Base-by-base conservation (phyloP, 2,113 vertebrate genomes). In the Microcebus ravelobensis region DNA sequence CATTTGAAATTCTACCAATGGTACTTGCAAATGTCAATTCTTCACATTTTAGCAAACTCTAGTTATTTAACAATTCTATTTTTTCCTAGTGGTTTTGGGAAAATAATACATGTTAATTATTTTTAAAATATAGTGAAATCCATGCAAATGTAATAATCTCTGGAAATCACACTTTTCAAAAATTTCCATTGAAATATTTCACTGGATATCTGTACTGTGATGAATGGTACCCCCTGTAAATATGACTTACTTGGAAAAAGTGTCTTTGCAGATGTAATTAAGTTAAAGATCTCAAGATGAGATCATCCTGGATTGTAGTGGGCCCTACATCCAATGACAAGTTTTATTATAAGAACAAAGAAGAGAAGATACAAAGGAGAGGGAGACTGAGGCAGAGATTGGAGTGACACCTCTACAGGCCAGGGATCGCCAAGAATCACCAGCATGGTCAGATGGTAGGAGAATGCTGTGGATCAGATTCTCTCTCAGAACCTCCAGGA, bases 21-120 rank as follows among this genome's bases (percentile, higher is more conserved):
- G 34, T n/a, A 48, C 39, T 70, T 74, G 45, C 91, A 93, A 94
- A 84, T 92, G 34, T 70, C 36, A 93, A 9, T 74, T 77, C 34
- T 31, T 76, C 50, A 77, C 20, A 57, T 63, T 23, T 50, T 15
- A 92, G 65, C 45, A 80, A 96, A 63, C 36, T 25, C 31, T 77
- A 73, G 34, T 25, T 71, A 77, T 73, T 77, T 57, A 86, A 76
- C 50, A 87, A 67, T 89, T 76, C 42, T 52, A 57, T 57, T 42
- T 87, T 52, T 48, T 39, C 6, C 34, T 36, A 42, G 52, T 73
- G 15, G 8, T 86, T 87, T 87, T 80, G 45, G 74, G 23, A 59
- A 90, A 96, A 87, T 55, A 79, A 92, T 59, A 20, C 18, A 36
- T 10, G n/a, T 52, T 87, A 55, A 39, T 77, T 73, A 76, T 87